Percentiles rank a stretch among this genome's conserved stretches.
Conservation (phyloP, 2,797 vertebrate species). For the Menidia menidia region DNA sequence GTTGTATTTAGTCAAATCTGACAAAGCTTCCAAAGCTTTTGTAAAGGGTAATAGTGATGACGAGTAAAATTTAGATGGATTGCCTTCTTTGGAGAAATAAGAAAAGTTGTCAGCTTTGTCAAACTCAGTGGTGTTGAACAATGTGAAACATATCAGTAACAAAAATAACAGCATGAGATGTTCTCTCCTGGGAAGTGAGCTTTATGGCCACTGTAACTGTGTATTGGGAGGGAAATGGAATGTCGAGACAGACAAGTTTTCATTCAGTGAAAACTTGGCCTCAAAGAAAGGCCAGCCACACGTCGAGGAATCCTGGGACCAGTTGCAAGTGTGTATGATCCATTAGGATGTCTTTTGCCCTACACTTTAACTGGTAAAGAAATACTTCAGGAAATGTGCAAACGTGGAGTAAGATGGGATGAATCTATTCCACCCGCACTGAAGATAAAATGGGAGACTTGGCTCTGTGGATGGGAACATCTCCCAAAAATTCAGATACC, state of each 20-base stretch:
- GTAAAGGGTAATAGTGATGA: too few species aligned
- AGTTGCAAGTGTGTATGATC: conserved; percentile 5
- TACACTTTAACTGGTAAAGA: background rate
- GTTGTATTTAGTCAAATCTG: too few species aligned
- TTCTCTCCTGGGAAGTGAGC: too few species aligned
- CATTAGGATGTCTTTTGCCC: background rate
- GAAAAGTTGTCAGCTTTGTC: too few species aligned
- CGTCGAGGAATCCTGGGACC: background rate
- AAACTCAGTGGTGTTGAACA: too few species aligned
- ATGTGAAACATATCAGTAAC: too few species aligned
- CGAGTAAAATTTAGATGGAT: too few species aligned
- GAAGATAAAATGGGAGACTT: background rate
- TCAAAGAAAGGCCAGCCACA: conserved; percentile 2
- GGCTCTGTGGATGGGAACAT: background rate
- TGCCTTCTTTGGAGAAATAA: too few species aligned
- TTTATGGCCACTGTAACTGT: too few species aligned
- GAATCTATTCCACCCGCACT: background rate
- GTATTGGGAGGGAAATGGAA: conserved; percentile 9
- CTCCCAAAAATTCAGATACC: conserved; percentile 16
- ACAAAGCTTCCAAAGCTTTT: too few species aligned
- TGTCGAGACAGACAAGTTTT: conserved; percentile 12
- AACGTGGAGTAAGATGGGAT: background rate
- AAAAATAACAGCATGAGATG: too few species aligned
- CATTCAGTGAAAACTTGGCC: background rate
- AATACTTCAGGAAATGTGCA: background rate